Conservation (phyloP, 2,113 vertebrate species). For the Amia ocellicauda region DNA sequence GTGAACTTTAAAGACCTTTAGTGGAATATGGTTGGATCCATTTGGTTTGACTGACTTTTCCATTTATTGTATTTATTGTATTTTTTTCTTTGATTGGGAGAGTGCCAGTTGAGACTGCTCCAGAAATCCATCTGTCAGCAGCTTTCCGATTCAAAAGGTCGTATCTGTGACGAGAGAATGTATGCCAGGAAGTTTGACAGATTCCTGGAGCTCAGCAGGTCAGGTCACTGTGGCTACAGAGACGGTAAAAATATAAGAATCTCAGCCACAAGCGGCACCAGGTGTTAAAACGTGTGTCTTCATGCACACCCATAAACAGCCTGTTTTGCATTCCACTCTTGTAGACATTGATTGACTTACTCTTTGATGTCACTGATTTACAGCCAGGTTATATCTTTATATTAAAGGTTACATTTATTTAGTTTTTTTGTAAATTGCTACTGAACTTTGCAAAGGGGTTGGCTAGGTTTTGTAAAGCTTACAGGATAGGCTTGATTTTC, state of each 20-base stretch:
- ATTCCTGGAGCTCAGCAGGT: constrained; percentile 15
- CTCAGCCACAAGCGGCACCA: constrained; percentile 12
- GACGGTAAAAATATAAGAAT: not conserved
- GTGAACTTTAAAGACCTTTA: not conserved
- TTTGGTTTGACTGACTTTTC: not conserved
- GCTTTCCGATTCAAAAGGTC: constrained; percentile 12
- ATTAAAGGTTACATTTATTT: constrained; percentile 5
- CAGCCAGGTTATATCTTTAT: not conserved
- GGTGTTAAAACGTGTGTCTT: constrained; percentile 18
- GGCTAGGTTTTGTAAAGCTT: not conserved
- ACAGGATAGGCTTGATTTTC: not conserved
- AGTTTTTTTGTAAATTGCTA: not conserved
- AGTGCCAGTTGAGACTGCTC: not conserved
- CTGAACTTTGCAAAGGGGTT: not conserved
- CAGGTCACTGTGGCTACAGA: not conserved
- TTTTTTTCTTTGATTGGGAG: not conserved
- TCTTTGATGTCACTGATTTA: constrained; percentile 11
- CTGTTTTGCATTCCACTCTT: constrained; percentile 24
- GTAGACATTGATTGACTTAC: not conserved
- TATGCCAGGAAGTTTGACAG: not conserved
- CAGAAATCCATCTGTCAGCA: constrained; percentile 16
- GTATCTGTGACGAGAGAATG: not conserved
- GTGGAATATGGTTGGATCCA: not conserved
- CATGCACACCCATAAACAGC: constrained; percentile 7
- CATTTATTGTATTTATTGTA: not conserved